Conservation (phyloP, 1,140 invertebrate genomes). For the Calosoma granatense region DNA sequence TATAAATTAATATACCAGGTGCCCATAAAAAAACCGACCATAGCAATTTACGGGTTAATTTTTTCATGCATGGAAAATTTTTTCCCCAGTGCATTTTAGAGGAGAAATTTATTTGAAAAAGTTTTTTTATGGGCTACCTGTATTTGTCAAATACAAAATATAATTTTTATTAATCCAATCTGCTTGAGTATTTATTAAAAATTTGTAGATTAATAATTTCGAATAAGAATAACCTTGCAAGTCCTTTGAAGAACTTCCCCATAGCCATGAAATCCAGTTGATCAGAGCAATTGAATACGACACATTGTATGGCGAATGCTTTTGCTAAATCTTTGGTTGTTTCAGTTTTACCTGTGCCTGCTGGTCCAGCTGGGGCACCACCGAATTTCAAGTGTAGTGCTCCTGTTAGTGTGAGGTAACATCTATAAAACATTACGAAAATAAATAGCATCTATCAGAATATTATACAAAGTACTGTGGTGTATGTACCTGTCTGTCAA, state of each 20-base stretch:
- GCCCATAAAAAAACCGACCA: too few species aligned
- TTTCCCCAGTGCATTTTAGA: too few species aligned
- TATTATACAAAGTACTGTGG: not conserved
- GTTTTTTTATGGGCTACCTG: too few species aligned
- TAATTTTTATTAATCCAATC: too few species aligned
- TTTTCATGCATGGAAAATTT: too few species aligned
- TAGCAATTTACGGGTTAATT: too few species aligned
- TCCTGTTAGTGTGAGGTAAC: slow-evolving; percentile 57
- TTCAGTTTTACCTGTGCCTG: slow-evolving; percentile 67
- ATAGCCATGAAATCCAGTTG: slow-evolving; percentile 61
- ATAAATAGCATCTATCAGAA: slow-evolving; percentile 3
- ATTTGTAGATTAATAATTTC: too few species aligned
- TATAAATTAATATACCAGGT: too few species aligned
- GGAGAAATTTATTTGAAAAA: too few species aligned
- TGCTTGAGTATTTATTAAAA: too few species aligned
- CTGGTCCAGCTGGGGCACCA: slow-evolving; percentile 64
- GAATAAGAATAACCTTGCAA: slow-evolving; percentile 36
- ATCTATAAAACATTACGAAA: slow-evolving; percentile 21
- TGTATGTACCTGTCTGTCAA: slow-evolving; percentile 77
- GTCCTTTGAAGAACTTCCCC: slow-evolving; percentile 53
- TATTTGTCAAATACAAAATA: too few species aligned
- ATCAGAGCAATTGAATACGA: slow-evolving; percentile 70
- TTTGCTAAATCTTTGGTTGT: slow-evolving; percentile 67
- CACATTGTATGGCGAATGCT: slow-evolving; percentile 62
- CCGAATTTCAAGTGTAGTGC: slow-evolving; percentile 59